Evolutionary conservation across 2,797 vertebrate species (phyloP), one percentile per base, ranked within the genome.

Genomic region (Pipistrellus kuhlii): DNA sequence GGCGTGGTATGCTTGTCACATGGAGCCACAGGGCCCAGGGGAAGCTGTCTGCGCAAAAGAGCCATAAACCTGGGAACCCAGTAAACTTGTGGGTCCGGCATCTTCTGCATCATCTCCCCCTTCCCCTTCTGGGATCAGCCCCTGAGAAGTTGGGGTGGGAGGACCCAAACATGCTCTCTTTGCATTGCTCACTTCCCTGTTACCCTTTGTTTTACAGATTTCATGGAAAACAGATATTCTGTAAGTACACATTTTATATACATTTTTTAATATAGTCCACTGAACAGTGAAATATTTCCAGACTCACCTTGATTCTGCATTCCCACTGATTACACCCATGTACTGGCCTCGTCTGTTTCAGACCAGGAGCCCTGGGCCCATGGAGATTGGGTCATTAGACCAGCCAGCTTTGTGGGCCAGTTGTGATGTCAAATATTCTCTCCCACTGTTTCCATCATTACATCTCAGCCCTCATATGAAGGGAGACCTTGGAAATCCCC

Each of bases 181-280:
- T 6, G 53, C 77, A 73, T 12, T 27, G 13, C 55, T 96, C 30
- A 73, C 44, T 46, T 44, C 72, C 66, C 1, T 51, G 18, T 62
- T 97, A 14, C 96, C n/a, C 96, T 98, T 98, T 98, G 76, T 97
- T 98, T 98, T 98, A 73, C 98, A 98, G 98, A 97, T 97, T 96
- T 96, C 87, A 17, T 93, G 97, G 98, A 97, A 97, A 98, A 96
- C 96, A 98, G 98, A 82, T 96, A 96, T 92, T 98, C 98, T 93
- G 98, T 98, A 98, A 98, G 98, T 98, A 98, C 38, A 17, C 1
- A 17, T 93, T 95, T 94, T 80, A 23, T 77, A 20, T 27, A 32
- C 87, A 8, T 41, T 88, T 81, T 75, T 46, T 53, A 64, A 62
- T 35, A 66, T 11, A 73, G 20, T 73, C 41, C 38, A 5, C 4